These are phyloP conservation scores for Setophaga coronata DNA, from an alignment of 2,113 vertebrate genomes.

Conservation along the genomic window DNA sequence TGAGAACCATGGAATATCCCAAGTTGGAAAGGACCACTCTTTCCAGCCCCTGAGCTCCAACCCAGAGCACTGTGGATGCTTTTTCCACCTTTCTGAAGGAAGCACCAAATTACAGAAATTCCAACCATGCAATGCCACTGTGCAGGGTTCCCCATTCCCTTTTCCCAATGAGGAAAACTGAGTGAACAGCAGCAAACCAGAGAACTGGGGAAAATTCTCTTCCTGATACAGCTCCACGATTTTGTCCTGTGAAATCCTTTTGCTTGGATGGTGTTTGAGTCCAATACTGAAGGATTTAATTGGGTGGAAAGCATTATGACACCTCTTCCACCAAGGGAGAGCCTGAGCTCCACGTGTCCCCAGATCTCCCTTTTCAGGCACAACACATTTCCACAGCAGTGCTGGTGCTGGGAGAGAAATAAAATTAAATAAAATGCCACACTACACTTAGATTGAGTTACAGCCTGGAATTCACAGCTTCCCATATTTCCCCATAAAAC, in stretches of 20 bases:
- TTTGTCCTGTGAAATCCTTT: background rate
- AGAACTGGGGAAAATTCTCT: background rate
- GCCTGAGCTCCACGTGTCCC: background rate
- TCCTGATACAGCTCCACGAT: background rate
- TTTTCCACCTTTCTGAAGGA: background rate
- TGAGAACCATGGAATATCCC: background rate
- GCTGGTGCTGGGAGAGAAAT: background rate
- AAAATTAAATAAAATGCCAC: background rate
- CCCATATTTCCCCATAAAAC: background rate
- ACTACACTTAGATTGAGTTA: background rate
- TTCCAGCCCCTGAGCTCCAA: background rate
- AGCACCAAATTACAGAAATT: background rate
- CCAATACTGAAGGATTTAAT: background rate
- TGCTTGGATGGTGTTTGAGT: background rate
- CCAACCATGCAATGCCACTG: background rate
- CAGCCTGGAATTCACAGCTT: background rate
- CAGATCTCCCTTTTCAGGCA: background rate
- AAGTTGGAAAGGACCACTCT: background rate
- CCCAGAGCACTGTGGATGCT: too few relatives aligned
- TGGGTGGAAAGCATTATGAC: background rate
- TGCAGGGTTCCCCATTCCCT: background rate
- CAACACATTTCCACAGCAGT: background rate
- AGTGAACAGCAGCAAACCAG: background rate
- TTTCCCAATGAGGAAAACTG: background rate
- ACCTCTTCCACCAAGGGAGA: rapidly evolving